A percentile compares a stretch with the other conserved stretches of the same genome.
Evolutionary conservation across 2,888 invertebrate genomes (phyloP).

Genomic region (Eupithecia tripunctaria): DNA sequence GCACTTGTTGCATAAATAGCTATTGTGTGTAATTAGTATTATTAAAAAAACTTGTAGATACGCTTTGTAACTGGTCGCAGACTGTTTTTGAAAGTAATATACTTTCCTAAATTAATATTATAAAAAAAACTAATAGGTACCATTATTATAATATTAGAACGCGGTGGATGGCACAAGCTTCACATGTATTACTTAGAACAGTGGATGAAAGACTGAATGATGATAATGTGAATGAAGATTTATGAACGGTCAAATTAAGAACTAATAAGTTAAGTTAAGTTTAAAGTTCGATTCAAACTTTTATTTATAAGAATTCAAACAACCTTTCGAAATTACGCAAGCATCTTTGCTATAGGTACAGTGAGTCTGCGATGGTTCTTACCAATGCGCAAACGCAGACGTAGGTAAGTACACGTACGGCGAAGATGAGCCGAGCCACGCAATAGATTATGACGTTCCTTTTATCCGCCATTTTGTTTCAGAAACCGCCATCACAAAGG

Average conservation of each 20-base stretch:
- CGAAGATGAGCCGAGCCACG: not conserved
- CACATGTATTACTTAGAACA: not conserved
- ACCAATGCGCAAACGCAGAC: conserved; percentile 15
- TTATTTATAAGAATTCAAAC: too few species aligned
- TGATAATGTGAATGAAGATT: not conserved
- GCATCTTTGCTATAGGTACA: too few species aligned
- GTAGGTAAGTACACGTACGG: not conserved
- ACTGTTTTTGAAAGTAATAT: too few species aligned
- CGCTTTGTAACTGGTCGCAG: too few species aligned
- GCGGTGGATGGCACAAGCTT: not conserved
- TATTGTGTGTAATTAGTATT: too few species aligned
- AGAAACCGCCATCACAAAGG: conserved; percentile 97
- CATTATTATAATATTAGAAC: not conserved
- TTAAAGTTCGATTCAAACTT: not conserved
- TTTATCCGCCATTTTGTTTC: conserved; percentile 58
- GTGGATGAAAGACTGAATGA: not conserved
- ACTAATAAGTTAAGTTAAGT: too few species aligned
- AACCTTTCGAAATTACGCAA: not conserved
- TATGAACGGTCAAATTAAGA: too few species aligned
- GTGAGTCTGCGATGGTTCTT: too few species aligned
- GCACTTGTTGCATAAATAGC: too few species aligned
- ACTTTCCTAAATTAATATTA: too few species aligned
- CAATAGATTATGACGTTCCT: not conserved
- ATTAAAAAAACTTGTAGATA: too few species aligned
- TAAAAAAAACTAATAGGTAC: too few species aligned